phyloP scores from a whole-genome alignment of 2,888 invertebrate species.

The Rhabditophanes sp. region DNA sequence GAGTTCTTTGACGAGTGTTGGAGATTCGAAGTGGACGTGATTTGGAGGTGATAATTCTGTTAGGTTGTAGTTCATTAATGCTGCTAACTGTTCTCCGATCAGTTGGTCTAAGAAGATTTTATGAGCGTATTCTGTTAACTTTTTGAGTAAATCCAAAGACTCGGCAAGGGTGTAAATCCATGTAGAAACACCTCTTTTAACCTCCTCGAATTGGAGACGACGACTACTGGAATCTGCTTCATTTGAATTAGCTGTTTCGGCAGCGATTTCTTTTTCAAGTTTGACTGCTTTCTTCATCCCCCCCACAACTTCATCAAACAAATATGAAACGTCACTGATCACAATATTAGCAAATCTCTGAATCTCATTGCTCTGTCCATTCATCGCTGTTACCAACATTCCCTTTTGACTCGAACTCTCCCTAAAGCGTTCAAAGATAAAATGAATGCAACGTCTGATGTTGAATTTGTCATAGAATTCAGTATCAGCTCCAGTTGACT shows the following conservation, averaged over 20 bases:
- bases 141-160: constrained; percentile 94
- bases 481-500: constrained; percentile 86
- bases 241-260: constrained; percentile 44
- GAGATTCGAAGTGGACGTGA: too few relatives aligned
- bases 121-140: constrained; percentile 73
- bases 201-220: too few relatives aligned
- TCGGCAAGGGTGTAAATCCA: constrained; percentile 51
- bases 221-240: too few relatives aligned
- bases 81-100: constrained; percentile 77
- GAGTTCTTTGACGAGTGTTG: too few relatives aligned
- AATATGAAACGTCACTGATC: constrained; percentile 88
- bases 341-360: constrained; percentile 89
- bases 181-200: constrained; percentile 17
- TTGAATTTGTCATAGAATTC: constrained; percentile 99
- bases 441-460: constrained; percentile 86
- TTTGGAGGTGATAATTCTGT: too few relatives aligned
- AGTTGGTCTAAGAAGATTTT: constrained; percentile 75
- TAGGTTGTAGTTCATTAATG: constrained; percentile 94
- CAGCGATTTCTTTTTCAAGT: too few relatives aligned
- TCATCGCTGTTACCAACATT: too few relatives aligned
- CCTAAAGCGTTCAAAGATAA: constrained; percentile 84
- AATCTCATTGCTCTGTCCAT: too few relatives aligned
- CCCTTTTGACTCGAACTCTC: too few relatives aligned
- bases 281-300: constrained; percentile 60
- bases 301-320: constrained; percentile 84